Percentiles rank a stretch among this genome's conserved stretches.
These are phyloP conservation scores for Percina caprodes DNA, from an alignment of 2,113 vertebrate species.

Conservation along the genomic window DNA sequence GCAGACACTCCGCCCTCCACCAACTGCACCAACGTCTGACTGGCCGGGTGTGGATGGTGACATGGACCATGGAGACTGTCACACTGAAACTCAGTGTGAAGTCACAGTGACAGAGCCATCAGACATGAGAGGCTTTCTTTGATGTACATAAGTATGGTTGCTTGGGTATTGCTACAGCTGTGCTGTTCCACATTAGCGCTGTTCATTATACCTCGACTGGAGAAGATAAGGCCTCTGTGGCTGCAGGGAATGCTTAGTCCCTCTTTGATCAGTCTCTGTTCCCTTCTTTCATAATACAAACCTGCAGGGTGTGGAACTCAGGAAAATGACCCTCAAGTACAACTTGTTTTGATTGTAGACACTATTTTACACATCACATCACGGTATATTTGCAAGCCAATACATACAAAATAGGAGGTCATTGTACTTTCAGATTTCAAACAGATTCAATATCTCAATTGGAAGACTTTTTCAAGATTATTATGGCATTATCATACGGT, in stretches of 20 bases:
- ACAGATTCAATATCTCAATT: neutral
- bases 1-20: constrained; percentile 90
- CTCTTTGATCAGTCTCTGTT: constrained; percentile 4
- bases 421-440: neutral
- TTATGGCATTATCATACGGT: neutral
- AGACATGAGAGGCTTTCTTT: constrained; percentile 3
- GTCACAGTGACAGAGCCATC: neutral
- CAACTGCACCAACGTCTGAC: constrained; percentile 94
- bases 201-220: constrained; percentile 26
- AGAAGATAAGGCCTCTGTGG: neutral
- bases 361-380: constrained; percentile 3
- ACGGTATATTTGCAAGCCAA: constrained; percentile 6
- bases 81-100: no score
- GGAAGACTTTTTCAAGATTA: neutral
- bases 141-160: constrained; percentile 19
- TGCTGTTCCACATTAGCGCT: constrained; percentile 59
- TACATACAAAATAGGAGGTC: neutral
- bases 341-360: constrained; percentile 7
- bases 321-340: constrained; percentile 9
- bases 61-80: neutral
- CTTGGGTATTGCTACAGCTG: constrained; percentile 10
- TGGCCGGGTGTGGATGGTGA: neutral
- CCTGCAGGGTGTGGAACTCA: constrained; percentile 5
- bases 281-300: constrained; percentile 1
- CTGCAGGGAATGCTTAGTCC: neutral